Base-by-base conservation (phyloP, 2,888 invertebrate species). In the Melieria omissa region DNA sequence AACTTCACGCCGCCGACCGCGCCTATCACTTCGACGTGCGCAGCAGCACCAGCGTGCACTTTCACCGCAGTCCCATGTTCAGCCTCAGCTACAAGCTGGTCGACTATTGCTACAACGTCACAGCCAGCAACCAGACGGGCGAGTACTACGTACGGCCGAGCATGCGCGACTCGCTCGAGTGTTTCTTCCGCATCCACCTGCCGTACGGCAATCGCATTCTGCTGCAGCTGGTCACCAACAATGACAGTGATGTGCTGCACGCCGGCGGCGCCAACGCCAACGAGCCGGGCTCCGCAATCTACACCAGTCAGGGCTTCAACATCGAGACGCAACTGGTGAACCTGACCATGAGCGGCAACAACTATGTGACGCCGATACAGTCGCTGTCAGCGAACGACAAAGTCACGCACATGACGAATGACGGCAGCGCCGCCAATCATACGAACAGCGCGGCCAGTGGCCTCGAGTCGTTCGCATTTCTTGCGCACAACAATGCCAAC, bases 51-150 rank as follows among this genome's bases (percentile, higher is more conserved):
- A 88, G 88, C 57, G 83, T 92, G 75, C 89, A 89, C 80, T 86
- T 91, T 70, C 90, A 90, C 80, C 91, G 91, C 74, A 88, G 88
- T 83, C 92, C 92, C 71, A 89, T 91, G 85, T 93, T 92, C 88
- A 89, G 90, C 83, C 88, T 92, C 80, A 88, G 88, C 79, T 93
- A 91, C 87, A 90, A 90, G 81, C 86, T 90, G 79, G 92, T 93
- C 73, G 93, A 93, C 86, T 90, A 91, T 83, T 93, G 93, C 80
- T 92, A 92, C 83, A 91, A 92, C 84, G 89, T 92, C 76, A 90
- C 91, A 49, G 89, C 92, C 77, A 89, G 89, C 78, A 88, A 88
- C 67, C 88, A 89, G 77, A 92, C 91, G 87, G 92, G 90, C 81
- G 90, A 91, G 80, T 91, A 91, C 87, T 90, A 90, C 83, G 88